Evolutionary conservation across 2,113 vertebrate genomes (phyloP), one percentile per base, ranked within the genome.

Genomic region (Helogale parvula): DNA sequence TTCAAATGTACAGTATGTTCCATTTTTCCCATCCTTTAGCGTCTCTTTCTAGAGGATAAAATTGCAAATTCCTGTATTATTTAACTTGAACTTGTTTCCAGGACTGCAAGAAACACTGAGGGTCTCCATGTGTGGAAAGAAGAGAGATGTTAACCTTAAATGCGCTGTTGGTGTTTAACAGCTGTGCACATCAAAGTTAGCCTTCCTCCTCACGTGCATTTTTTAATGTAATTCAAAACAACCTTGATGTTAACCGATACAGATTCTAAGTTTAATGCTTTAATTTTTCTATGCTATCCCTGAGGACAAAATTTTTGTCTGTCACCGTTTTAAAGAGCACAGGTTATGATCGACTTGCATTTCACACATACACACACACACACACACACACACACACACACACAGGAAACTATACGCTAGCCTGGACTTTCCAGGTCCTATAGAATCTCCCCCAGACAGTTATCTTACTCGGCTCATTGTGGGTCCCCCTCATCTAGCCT

Each of bases 171-270:
- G 38, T 25, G 54, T 94, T 94, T 29, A 87, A 84, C 17, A 2
- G 0, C 33, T 93, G 63, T 71, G 93, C 41, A 83, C 33, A 82
- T 60, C 3, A 80, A 86, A 97, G 12, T 88, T 87, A 83, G 76
- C 33, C 45, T 63, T 83, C 35, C 7, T 95, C 21, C 25, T 5
- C 14, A 76, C 45, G 16, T 19, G 63, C 16, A 41, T 83, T 63
- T 81, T 33, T 69, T 35, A 66, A 66, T 11, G 33, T 19, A 87
- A 95, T 47, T 96, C 27, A 95, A 90, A 95, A 95, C 57, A 92
- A 63, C 10, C 3, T 31, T 82, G 33, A 88, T 72, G 57, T 85
- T 96, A 47, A 74, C 35, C 31, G 41, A 93, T 93, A 93, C 3
- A n/a, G 33, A 86, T 80, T 93, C 31, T 63, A 83, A 69, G 65